Base-by-base conservation (phyloP, 2,113 vertebrate genomes). In the Menura novaehollandiae region DNA sequence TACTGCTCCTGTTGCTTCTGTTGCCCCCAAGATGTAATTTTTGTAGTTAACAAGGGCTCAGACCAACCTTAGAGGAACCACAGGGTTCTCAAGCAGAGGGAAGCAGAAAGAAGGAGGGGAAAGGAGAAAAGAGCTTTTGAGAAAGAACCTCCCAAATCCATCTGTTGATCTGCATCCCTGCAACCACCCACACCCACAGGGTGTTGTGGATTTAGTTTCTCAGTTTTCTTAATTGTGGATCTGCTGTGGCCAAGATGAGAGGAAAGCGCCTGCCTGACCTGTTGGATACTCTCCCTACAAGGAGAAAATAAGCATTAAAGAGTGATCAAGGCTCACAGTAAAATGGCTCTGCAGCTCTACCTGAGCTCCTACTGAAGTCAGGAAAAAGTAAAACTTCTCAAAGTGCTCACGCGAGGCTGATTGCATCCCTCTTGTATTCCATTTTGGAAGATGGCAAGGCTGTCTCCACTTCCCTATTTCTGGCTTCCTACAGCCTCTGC, bases 391-490 rank as follows among this genome's bases (percentile, higher is more conserved):
- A 75, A 89, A 63, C 44, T 78, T 37, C 41, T 28, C 24, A 20
- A 20, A 32, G 17, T 33, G 39, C 24, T 94, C 8, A 0, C 4
- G 32, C 30, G 49, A 64, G 32, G 46, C 5, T 88, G 62, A 33
- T 73, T 49, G 11, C 12, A 2, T n/a, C 21, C 69, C 49, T 89
- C 64, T 51, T 35, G 28, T 6, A 10, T n/a, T 59, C 68, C 18
- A 0, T 49, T 84, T 63, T 81, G 47, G 64, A n/a, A 81, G 37
- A 86, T 15, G 4, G 1, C 47, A 77, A 35, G 9, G 10, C 69
- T 84, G 80, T 84, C 81, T 91, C 69, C 74, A 32, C 37, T 86
- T 90, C 27, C 58, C 35, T 91, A 47, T 83, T 93, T 74, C 72
- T 86, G 72, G 59, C 56, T 93, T 64, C 62, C 52, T 43, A 10